These are phyloP conservation scores for Neomicropteryx cornuta DNA, from an alignment of 1,140 invertebrate species.

Conservation along the genomic window DNA sequence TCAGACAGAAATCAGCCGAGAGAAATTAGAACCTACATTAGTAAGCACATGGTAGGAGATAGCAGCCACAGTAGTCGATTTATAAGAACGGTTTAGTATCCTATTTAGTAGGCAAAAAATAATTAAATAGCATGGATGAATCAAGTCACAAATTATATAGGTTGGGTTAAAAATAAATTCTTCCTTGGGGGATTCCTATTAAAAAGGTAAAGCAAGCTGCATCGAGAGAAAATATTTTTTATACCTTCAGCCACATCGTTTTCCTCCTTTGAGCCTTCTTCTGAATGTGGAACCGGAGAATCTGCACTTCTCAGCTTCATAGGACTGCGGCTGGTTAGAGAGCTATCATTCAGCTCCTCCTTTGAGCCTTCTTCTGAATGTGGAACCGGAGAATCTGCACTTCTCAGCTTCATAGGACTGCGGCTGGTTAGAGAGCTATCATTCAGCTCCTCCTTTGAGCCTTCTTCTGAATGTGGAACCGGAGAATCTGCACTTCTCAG, in stretches of 20 bases:
- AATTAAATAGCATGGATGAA: too few species aligned
- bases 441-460: constrained; percentile 10
- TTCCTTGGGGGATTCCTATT: too few species aligned
- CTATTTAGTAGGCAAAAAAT: too few species aligned
- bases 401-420: too few species aligned
- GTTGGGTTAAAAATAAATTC: too few species aligned
- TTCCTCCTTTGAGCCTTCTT: constrained; percentile 11
- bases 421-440: constrained; percentile 10
- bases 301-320: too few species aligned
- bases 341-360: constrained; percentile 6
- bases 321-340: too few species aligned
- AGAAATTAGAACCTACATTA: not conserved
- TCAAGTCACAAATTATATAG: too few species aligned
- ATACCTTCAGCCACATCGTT: constrained; percentile 8
- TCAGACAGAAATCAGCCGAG: constrained; percentile 10
- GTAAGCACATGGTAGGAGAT: not conserved
- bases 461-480: constrained; percentile 14
- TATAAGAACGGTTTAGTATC: constrained; percentile 18
- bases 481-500: constrained; percentile 24
- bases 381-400: too few species aligned
- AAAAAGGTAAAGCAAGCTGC: too few species aligned
- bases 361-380: constrained; percentile 9
- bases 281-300: too few species aligned
- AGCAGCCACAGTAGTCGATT: constrained; percentile 14
- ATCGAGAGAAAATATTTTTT: too few species aligned